These are phyloP conservation scores for Agrotis puta DNA, from an alignment of 2,888 invertebrate species.

Conservation along the genomic window DNA sequence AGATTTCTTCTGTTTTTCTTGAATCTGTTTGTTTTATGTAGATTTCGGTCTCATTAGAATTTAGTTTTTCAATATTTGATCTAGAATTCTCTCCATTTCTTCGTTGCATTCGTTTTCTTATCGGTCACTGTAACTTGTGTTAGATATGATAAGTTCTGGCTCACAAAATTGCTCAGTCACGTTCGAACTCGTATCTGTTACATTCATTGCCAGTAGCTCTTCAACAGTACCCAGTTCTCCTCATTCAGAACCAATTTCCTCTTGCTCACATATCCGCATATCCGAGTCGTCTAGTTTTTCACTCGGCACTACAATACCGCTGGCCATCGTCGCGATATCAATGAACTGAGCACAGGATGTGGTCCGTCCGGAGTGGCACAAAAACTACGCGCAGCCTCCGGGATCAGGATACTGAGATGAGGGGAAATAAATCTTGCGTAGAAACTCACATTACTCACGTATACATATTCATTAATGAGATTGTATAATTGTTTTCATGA, in stretches of 20 bases:
- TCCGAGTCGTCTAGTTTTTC: constrained; percentile 51
- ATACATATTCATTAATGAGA: constrained; percentile 13
- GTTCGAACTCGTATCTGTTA: neutral
- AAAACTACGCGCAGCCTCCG: constrained; percentile 64
- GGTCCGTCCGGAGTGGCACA: constrained; percentile 49
- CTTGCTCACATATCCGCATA: constrained; percentile 50
- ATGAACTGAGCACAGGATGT: constrained; percentile 59
- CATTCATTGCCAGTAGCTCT: neutral
- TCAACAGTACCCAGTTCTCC: constrained; percentile 5
- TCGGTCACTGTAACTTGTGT: constrained; percentile 7
- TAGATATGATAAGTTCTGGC: neutral
- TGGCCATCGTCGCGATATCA: constrained; percentile 39
- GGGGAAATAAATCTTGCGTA: constrained; percentile 37
- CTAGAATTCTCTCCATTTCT: neutral
- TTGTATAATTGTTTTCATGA: constrained; percentile 1
- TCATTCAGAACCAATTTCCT: constrained; percentile 53
- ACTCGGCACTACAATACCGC: constrained; percentile 29
- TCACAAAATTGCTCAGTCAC: neutral
- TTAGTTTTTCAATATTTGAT: neutral
- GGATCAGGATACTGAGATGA: constrained; percentile 34
- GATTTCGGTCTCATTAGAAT: neutral
- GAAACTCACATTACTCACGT: constrained; percentile 12
- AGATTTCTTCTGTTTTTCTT: neutral
- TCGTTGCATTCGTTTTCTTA: constrained; percentile 14
- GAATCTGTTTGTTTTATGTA: neutral